A percentile compares a stretch with the other conserved stretches of the same genome.
Conservation (phyloP, 2,888 invertebrate species). For the Chaitophorus viminalis region DNA sequence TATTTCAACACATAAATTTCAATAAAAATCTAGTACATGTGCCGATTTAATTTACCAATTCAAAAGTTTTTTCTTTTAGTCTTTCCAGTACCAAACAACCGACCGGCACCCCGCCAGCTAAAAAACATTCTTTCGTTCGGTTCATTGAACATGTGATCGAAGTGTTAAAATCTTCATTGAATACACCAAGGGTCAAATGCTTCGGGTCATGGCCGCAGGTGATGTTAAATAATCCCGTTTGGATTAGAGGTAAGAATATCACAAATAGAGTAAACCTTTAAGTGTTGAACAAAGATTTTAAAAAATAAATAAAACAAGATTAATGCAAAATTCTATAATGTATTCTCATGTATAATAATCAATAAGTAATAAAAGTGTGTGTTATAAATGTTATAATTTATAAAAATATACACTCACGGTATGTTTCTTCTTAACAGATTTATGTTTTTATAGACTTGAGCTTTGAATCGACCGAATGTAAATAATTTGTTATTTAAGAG, state of each 20-base stretch:
- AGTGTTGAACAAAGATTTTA: neutral
- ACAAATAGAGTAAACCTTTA: conserved; percentile 68
- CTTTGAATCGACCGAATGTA: conserved; percentile 64
- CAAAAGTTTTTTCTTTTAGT: conserved; percentile 64
- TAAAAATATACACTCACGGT: conserved; percentile 64
- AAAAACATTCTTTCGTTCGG: conserved; percentile 59
- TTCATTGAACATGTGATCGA: conserved; percentile 63
- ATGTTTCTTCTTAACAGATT: conserved; percentile 65
- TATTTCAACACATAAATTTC: too few relatives aligned
- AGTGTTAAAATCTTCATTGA: conserved; percentile 67
- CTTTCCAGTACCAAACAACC: conserved; percentile 65
- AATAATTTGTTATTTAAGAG: conserved; percentile 52
- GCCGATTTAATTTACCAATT: conserved; percentile 63
- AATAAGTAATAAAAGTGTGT: neutral
- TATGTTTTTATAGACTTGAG: conserved; percentile 65
- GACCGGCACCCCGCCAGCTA: conserved; percentile 63
- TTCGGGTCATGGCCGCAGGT: conserved; percentile 68
- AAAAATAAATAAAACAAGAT: neutral
- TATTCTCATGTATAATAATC: neutral
- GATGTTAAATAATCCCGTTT: conserved; percentile 69
- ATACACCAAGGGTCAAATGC: conserved; percentile 67
- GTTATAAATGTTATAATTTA: too few relatives aligned
- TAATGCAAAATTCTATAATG: neutral
- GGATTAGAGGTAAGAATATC: conserved; percentile 69
- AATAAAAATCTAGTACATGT: neutral